Evolutionary conservation across 2,797 vertebrate species (phyloP).

Genomic region (Acrocephalus scirpaceus): DNA sequence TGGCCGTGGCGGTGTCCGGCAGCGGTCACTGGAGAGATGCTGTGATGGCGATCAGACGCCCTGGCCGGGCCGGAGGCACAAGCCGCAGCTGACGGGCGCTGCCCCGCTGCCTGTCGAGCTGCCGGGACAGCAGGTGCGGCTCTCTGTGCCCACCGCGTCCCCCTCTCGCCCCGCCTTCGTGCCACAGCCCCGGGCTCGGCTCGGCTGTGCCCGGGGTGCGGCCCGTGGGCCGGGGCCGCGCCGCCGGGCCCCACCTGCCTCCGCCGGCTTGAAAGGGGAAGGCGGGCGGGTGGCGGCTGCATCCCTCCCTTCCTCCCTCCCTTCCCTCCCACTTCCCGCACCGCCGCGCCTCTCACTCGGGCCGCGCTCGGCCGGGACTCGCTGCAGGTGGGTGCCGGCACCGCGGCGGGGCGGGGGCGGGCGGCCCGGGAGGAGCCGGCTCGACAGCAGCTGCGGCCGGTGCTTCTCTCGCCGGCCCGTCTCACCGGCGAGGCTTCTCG

Average conservation of each 20-base stretch:
- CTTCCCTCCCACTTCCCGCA: not conserved
- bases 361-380: not conserved
- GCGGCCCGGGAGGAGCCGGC: not conserved
- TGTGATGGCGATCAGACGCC: accelerated
- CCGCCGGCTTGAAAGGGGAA: not conserved
- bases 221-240: not conserved
- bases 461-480: not conserved
- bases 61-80: not conserved
- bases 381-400: not conserved
- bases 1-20: not conserved
- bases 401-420: not conserved
- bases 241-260: not conserved
- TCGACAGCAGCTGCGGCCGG: not conserved
- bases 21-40: not conserved
- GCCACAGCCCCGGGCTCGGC: not conserved
- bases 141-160: no score
- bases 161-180: not conserved
- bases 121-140: not conserved
- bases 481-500: not conserved
- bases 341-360: not conserved
- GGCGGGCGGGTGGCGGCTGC: not conserved
- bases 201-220: not conserved
- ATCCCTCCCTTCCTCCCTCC: not conserved
- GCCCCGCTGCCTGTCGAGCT: not conserved
- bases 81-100: not conserved